phyloP scores from a whole-genome alignment of 2,113 vertebrate genomes.

The Daboia siamensis region DNA sequence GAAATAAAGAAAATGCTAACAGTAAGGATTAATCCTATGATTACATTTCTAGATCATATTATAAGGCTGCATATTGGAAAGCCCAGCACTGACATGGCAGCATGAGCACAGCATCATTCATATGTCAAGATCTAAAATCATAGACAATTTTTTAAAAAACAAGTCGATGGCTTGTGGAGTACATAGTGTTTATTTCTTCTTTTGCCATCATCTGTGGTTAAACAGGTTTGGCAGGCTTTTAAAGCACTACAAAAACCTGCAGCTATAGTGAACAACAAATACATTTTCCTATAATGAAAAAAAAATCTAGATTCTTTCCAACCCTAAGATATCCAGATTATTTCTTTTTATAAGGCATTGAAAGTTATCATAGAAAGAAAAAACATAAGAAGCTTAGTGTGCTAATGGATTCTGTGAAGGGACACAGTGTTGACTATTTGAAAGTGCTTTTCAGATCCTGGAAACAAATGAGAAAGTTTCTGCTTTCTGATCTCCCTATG shows the following conservation, averaged over 20 bases:
- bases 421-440: neutral
- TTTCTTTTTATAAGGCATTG: neutral
- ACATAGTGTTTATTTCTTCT: neutral
- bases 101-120: neutral
- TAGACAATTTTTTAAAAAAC: neutral
- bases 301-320: neutral
- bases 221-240: neutral
- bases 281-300: neutral
- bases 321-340: neutral
- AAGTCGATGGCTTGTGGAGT: neutral
- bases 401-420: neutral
- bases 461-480: neutral
- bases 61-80: slow-evolving; percentile 1
- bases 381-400: neutral
- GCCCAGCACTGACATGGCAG: neutral
- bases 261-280: neutral
- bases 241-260: neutral
- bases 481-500: neutral
- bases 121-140: neutral
- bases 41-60: neutral
- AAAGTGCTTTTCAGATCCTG: neutral
- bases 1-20: slow-evolving; percentile 33
- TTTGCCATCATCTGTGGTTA: neutral
- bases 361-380: neutral
- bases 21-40: neutral